Percentiles rank a stretch among this genome's conserved stretches.
These are phyloP conservation scores for Aphelinus atriplicis DNA, from an alignment of 1,140 invertebrate species.

Conservation along the genomic window DNA sequence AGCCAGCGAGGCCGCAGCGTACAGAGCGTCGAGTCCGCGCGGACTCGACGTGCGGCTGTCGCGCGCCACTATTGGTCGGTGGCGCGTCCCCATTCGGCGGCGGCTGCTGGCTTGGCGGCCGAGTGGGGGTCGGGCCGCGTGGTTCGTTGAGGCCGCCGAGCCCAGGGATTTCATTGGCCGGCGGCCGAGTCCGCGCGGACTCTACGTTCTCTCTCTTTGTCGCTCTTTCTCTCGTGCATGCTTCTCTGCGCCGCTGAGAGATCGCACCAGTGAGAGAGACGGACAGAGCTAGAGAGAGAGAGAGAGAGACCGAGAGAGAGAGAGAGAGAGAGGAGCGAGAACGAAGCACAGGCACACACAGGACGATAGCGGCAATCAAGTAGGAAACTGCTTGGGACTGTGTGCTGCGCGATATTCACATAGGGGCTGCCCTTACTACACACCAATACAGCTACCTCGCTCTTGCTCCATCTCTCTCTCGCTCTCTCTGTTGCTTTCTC, in stretches of 20 bases:
- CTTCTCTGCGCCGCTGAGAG: conserved; percentile 34
- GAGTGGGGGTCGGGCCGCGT: not conserved
- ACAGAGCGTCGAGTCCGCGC: conserved; percentile 52
- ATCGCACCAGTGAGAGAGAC: not conserved
- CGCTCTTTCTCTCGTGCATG: conserved; percentile 24
- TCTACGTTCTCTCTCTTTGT: conserved; percentile 37
- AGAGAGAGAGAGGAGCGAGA: conserved; percentile 22
- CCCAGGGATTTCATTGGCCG: conserved; percentile 47
- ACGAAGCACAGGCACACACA: conserved; percentile 42
- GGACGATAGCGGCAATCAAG: conserved; percentile 67
- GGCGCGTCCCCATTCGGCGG: conserved; percentile 49
- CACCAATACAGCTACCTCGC: conserved; percentile 41
- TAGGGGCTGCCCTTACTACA: conserved; percentile 58
- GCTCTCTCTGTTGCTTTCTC: conserved; percentile 23
- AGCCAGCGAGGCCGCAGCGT: conserved; percentile 17
- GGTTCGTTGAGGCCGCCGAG: conserved; percentile 50
- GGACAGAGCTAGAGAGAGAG: not conserved
- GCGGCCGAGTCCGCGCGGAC: conserved; percentile 57
- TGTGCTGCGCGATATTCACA: conserved; percentile 65
- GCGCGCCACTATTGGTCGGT: conserved; percentile 55
- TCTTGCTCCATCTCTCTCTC: conserved; percentile 34
- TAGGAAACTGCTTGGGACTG: conserved; percentile 67
- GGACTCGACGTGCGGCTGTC: conserved; percentile 47
- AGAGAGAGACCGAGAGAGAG: not conserved
- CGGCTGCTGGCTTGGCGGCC: not conserved